These are phyloP conservation scores for Pampusana beccarii DNA, from an alignment of 2,113 vertebrate genomes.

Conservation along the genomic window DNA sequence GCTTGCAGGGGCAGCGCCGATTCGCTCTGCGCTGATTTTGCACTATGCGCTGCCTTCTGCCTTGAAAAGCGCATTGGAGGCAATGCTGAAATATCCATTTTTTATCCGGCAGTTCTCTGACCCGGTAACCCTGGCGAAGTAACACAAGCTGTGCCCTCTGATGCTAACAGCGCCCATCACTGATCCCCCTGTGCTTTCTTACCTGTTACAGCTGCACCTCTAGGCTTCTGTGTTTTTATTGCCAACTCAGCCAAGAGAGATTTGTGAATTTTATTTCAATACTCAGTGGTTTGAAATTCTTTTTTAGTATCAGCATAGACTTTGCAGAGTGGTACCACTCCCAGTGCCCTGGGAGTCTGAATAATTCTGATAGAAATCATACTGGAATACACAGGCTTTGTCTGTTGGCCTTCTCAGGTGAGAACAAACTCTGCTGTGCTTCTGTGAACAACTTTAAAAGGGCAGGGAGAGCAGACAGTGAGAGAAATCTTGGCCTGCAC, in stretches of 20 bases:
- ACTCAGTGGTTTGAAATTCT: neutral
- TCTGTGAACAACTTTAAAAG: neutral
- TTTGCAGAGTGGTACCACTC: neutral
- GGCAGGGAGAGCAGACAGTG: neutral
- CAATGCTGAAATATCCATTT: neutral
- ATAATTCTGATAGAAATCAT: neutral
- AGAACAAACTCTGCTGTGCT: neutral
- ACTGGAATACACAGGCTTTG: neutral
- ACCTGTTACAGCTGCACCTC: neutral
- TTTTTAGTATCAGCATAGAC: neutral
- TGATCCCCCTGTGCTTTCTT: neutral
- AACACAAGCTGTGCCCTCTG: neutral
- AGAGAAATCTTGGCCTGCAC: neutral
- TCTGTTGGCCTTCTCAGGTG: neutral
- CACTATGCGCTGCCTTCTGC: accelerated
- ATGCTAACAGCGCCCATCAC: no score
- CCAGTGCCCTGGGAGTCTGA: neutral
- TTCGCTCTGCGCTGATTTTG: neutral
- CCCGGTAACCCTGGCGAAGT: neutral
- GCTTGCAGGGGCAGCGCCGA: neutral
- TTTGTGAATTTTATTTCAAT: neutral
- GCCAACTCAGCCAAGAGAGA: neutral
- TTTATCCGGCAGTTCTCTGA: neutral
- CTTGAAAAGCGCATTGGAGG: neutral
- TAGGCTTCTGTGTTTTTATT: neutral